Evolutionary conservation across 2,888 invertebrate genomes (phyloP).

Genomic region (Papilio elwesi): DNA sequence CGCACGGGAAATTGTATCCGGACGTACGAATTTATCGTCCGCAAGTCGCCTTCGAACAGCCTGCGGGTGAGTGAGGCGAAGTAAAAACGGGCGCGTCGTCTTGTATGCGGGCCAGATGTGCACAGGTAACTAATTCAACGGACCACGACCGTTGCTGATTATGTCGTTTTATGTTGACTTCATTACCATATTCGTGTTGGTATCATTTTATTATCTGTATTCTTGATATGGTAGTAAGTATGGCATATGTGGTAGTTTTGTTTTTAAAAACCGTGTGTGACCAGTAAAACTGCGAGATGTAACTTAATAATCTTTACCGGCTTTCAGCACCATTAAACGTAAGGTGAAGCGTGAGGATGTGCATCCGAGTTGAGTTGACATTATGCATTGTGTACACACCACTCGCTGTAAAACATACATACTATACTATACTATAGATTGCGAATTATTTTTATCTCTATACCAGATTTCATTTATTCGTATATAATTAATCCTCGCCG

Average conservation of each 20-base stretch:
- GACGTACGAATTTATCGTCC: constrained; percentile 57
- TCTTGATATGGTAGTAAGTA: neutral
- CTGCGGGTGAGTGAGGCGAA: constrained; percentile 27
- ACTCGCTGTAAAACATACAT: too few relatives aligned
- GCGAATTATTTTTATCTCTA: too few relatives aligned
- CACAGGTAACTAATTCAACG: constrained; percentile 48
- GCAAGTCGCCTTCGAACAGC: constrained; percentile 47
- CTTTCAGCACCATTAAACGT: constrained; percentile 7
- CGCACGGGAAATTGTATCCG: constrained; percentile 57
- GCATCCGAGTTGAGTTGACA: neutral
- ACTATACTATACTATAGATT: too few relatives aligned
- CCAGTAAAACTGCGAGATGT: neutral
- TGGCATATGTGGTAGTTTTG: too few relatives aligned
- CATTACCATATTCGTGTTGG: constrained; percentile 36
- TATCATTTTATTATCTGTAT: constrained; percentile 22
- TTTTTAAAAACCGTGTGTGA: neutral
- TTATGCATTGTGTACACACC: too few relatives aligned
- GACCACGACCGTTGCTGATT: constrained; percentile 42
- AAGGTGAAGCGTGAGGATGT: neutral
- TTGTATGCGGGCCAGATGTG: constrained; percentile 55
- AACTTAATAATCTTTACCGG: constrained; percentile 21
- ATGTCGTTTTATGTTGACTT: constrained; percentile 38
- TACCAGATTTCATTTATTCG: too few relatives aligned
- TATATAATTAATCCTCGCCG: too few relatives aligned
- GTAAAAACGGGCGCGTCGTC: constrained; percentile 46